Evolutionary conservation across 1,140 invertebrate genomes (phyloP), one percentile per base, ranked within the genome.

Genomic region (Aphelenchoides besseyi): DNA sequence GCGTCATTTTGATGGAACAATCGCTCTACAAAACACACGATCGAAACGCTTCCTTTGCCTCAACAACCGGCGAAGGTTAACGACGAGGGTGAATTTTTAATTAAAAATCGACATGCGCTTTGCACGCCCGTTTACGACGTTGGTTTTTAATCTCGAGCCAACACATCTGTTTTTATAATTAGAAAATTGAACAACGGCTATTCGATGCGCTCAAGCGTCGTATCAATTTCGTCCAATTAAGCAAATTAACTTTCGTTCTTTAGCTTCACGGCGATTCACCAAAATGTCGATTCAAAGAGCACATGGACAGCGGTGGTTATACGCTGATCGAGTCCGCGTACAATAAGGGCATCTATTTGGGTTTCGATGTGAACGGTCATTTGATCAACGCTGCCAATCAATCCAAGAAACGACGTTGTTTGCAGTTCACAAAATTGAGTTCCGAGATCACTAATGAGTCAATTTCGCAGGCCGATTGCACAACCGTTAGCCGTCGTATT

Each of bases 41-140:
- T 32, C 63, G 30, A 29, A 66, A 33, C 30, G 32, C 30, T 66
- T 36, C 30, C 63, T 66, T 53, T 66, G 63, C 63, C 30, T 66
- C 26, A 66, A 66, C 32, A 1, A 16, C 32, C 30, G 36, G 12
- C 23, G 16, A n/a, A 26, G 36, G 26, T 55, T 66, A 12, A 37
- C 36, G 12, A n/a, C 63, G 30, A 37, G 1, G 36, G 63, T 66
- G 36, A 66, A 3, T 37, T 18, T 1, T 2, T 63, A 35, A 1
- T 66, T 55, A 36, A 66, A 36, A 61, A 61, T 1, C n/a, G n/a
- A 61, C 16, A n/a, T 18, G 59, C 59, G 59, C 30, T 16, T 18
- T 61, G 16, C n/a, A 18, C 1, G 16, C 2, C 28, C 1, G 59
- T 48, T 30, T 1, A 52, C 48, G 2, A n/a, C n/a, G 59, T 61